A percentile compares a stretch with the other conserved stretches of the same genome.
Conservation (phyloP, 2,888 invertebrate species). For the Rhabditoides inermis region DNA sequence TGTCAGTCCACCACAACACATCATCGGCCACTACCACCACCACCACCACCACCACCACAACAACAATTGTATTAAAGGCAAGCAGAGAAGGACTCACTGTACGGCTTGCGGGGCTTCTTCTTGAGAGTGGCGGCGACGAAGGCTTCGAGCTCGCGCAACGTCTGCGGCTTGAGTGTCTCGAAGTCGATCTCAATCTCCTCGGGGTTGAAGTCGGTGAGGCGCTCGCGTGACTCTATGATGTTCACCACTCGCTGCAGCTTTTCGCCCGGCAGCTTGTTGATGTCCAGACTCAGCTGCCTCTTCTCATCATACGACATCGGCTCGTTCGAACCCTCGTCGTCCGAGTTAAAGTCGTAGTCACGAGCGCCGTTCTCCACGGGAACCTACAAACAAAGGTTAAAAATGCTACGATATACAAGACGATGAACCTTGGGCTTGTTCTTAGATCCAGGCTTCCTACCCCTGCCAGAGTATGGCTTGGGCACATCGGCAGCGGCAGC, state of each 20-base stretch:
- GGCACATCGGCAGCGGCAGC: slow-evolving; percentile 4
- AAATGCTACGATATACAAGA: slow-evolving; percentile 1
- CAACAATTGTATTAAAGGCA: too few species aligned
- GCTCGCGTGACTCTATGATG: slow-evolving; percentile 91
- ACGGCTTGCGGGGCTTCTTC: slow-evolving; percentile 95
- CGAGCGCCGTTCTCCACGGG: slow-evolving; percentile 7
- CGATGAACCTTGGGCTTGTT: slow-evolving; percentile 43
- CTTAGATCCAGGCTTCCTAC: slow-evolving; percentile 45
- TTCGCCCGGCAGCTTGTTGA: slow-evolving; percentile 96
- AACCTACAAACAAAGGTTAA: not conserved
- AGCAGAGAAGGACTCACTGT: too few species aligned
- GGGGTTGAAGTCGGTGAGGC: slow-evolving; percentile 76
- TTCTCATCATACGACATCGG: slow-evolving; percentile 99
- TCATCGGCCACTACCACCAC: too few species aligned
- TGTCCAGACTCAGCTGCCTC: slow-evolving; percentile 93
- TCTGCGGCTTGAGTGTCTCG: slow-evolving; percentile 95
- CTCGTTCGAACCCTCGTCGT: slow-evolving; percentile 78
- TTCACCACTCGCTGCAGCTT: slow-evolving; percentile 95
- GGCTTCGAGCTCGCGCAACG: slow-evolving; percentile 88
- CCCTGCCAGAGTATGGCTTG: slow-evolving; percentile 28
- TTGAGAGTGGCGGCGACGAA: slow-evolving; percentile 95
- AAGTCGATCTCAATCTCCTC: slow-evolving; percentile 99
- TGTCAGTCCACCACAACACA: too few species aligned
- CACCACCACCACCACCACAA: too few species aligned
- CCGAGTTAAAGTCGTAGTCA: slow-evolving; percentile 67